phyloP scores from a whole-genome alignment of 1,140 invertebrate genomes.

The Macrotrachela quadricornifera region DNA sequence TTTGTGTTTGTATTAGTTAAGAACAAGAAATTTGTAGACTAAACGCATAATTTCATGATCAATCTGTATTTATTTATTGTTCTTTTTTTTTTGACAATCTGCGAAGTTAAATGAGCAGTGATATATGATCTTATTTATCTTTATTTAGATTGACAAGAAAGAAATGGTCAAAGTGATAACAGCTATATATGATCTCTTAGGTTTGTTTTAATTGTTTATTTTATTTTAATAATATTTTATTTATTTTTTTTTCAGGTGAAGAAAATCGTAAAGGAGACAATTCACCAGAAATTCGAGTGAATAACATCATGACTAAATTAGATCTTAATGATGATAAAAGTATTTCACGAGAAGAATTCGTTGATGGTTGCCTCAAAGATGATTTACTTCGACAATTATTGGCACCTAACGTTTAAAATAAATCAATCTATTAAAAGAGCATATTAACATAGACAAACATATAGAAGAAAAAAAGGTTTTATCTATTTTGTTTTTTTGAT shows the following conservation, averaged over 20 bases:
- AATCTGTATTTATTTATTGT: no score
- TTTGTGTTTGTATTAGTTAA: no score
- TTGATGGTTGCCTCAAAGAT: conserved; percentile 5
- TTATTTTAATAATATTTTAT: conserved; percentile 1
- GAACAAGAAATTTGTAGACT: no score
- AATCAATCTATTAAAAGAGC: no score
- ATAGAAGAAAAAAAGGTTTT: no score
- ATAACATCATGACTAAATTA: conserved; percentile 1
- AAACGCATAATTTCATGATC: no score
- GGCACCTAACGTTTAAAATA: not conserved
- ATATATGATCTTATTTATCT: no score
- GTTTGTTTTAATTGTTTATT: not conserved
- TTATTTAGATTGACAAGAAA: conserved; percentile 1
- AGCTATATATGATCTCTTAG: not conserved
- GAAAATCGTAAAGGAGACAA: conserved; percentile 5
- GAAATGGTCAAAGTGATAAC: conserved; percentile 8
- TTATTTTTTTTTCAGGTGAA: conserved; percentile 6
- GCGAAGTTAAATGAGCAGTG: no score
- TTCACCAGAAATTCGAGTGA: not conserved
- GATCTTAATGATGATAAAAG: conserved; percentile 5
- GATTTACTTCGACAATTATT: conserved; percentile 1
- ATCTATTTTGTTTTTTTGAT: no score
- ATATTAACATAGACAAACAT: no score
- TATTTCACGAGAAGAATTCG: conserved; percentile 6
- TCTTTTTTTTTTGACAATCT: no score